Conservation (phyloP, 2,797 vertebrate species). For the Amphiprion clarkii region DNA sequence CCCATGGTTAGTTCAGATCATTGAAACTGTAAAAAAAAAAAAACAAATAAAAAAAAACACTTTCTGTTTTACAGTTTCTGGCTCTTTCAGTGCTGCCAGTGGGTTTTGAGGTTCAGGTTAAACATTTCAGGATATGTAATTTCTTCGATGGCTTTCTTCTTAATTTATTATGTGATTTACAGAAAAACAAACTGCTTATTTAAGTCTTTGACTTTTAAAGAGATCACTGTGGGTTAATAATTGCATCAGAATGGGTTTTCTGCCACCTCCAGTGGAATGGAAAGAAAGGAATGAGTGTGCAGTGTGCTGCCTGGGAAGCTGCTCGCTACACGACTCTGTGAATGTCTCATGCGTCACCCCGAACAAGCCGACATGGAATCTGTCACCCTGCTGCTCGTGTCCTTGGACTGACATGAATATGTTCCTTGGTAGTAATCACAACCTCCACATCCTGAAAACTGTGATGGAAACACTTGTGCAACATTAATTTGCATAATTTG, state of each 20-base stretch:
- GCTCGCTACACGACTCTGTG: constrained; percentile 28
- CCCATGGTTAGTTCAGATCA: no score
- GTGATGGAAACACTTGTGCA: not conserved
- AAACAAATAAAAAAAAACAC: no score
- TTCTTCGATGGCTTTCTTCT: no score
- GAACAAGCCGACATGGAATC: constrained; percentile 48
- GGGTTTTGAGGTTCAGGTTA: no score
- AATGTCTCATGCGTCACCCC: constrained; percentile 28
- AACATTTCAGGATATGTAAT: no score
- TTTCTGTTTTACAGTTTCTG: no score
- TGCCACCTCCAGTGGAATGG: not conserved
- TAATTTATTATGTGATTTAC: no score
- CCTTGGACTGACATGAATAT: constrained; percentile 45
- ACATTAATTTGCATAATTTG: not conserved
- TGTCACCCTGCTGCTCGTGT: constrained; percentile 36
- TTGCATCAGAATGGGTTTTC: constrained; percentile 26
- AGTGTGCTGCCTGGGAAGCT: constrained; percentile 34
- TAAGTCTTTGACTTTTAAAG: not conserved
- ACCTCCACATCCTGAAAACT: constrained; percentile 16
- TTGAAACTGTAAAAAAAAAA: no score
- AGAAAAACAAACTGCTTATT: not conserved
- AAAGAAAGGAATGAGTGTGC: constrained; percentile 12
- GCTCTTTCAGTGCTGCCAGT: no score
- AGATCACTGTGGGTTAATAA: not conserved
- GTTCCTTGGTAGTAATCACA: constrained; percentile 31